phyloP scores from a whole-genome alignment of 2,113 vertebrate genomes.

The Ageneiosus marmoratus region DNA sequence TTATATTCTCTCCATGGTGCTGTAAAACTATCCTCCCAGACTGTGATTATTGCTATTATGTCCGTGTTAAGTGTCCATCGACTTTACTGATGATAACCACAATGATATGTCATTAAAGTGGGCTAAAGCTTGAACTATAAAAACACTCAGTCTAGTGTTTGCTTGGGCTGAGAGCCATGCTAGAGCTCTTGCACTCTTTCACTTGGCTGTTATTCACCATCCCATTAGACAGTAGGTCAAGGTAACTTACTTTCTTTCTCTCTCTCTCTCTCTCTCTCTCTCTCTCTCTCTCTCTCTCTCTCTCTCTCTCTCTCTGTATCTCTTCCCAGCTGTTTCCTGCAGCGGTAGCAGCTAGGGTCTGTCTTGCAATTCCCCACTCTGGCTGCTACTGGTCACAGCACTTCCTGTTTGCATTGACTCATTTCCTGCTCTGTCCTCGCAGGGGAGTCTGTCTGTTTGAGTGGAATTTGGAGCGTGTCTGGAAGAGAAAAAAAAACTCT shows the following conservation, averaged over 20 bases:
- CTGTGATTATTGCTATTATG: conserved; percentile 20
- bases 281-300: conserved; percentile 43
- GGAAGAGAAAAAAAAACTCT: conserved; percentile 46
- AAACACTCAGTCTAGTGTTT: conserved; percentile 22
- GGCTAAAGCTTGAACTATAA: conserved; percentile 20
- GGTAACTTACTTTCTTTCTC: conserved; percentile 60
- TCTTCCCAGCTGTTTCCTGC: conserved; percentile 78
- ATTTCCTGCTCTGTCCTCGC: conserved; percentile 69
- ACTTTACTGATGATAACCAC: conserved; percentile 31
- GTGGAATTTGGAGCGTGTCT: conserved; percentile 42
- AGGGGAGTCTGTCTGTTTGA: conserved; percentile 52
- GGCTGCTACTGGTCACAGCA: conserved; percentile 74
- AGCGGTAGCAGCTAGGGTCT: conserved; percentile 64
- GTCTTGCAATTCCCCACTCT: conserved; percentile 60
- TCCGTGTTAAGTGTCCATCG: conserved; percentile 17
- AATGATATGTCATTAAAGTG: conserved; percentile 18
- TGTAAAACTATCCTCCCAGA: conserved; percentile 25
- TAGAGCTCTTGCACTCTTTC: conserved; percentile 12
- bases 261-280: conserved; percentile 23
- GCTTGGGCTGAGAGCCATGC: conserved; percentile 18
- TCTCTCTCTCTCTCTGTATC: conserved; percentile 54
- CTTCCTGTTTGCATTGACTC: conserved; percentile 73
- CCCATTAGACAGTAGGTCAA: conserved; percentile 57
- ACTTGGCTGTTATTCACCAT: conserved; percentile 26
- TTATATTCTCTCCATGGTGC: conserved; percentile 16